A percentile compares a stretch with the other conserved stretches of the same genome.
These are phyloP conservation scores for Chinchilla lanigera DNA, from an alignment of 2,113 vertebrate genomes.

Conservation along the genomic window DNA sequence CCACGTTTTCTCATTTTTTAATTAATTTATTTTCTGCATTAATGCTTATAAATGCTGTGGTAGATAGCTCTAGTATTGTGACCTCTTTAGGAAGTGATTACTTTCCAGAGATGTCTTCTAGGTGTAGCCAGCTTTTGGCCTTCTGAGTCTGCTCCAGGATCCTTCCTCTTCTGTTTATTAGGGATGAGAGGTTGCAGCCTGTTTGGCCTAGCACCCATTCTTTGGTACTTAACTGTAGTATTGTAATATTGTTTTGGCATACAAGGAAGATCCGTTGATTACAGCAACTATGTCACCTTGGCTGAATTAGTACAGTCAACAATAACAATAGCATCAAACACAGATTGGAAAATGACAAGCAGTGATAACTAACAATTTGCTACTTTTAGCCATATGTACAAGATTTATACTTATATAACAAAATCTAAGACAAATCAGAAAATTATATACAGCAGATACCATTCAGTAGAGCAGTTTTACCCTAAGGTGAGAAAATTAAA, in stretches of 20 bases:
- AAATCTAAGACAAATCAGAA: not conserved
- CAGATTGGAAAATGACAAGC: not conserved
- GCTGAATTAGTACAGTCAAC: not conserved
- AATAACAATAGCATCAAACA: not conserved
- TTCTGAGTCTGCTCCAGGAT: not conserved
- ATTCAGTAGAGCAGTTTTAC: not conserved
- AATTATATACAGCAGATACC: not conserved
- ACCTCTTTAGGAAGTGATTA: not conserved
- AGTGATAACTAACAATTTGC: not conserved
- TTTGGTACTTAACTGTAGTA: not conserved
- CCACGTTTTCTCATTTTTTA: not conserved
- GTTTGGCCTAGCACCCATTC: not conserved
- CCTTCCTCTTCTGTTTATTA: too few species aligned
- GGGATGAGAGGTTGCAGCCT: not conserved
- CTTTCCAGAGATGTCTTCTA: not conserved
- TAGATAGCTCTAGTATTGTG: not conserved
- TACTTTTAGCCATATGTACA: not conserved
- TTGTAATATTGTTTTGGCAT: too few species aligned
- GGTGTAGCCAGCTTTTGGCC: not conserved
- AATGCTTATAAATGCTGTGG: not conserved
- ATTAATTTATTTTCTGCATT: not conserved
- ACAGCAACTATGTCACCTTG: too few species aligned
- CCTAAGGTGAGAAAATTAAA: not conserved
- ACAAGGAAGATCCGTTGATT: too few species aligned
- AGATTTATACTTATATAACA: not conserved